phyloP scores from a whole-genome alignment of 2,797 vertebrate species.

The Lepus oiostolus region DNA sequence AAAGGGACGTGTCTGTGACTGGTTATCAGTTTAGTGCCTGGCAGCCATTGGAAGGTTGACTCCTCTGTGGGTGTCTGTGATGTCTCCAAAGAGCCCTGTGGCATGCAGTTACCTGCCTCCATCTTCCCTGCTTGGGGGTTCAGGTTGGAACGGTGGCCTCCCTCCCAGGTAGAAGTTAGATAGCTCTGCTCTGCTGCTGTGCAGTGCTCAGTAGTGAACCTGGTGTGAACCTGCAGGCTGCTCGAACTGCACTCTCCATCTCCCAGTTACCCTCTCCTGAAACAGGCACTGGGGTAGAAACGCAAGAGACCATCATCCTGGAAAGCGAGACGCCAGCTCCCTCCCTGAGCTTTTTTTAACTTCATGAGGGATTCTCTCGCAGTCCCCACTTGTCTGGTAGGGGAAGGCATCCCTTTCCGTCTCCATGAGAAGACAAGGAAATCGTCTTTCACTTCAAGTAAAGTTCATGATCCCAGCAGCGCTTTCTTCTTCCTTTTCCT shows the following conservation, averaged over 20 bases:
- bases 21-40: background rate
- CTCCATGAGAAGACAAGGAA: background rate
- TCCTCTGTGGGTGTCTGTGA: background rate
- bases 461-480: background rate
- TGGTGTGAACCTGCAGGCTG: background rate
- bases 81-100: background rate
- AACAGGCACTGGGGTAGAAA: background rate
- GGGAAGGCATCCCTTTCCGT: background rate
- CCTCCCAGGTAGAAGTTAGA: background rate
- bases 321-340: background rate
- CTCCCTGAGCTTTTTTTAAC: background rate
- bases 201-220: background rate
- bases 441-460: background rate
- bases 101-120: accelerated
- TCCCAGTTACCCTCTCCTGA: background rate
- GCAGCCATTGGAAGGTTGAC: background rate
- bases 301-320: background rate
- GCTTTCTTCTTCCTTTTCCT: background rate
- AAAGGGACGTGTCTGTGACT: background rate
- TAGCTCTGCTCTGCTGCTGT: background rate
- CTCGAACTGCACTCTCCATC: background rate
- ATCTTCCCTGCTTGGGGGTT: background rate
- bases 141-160: background rate
- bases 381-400: background rate
- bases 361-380: background rate